These are phyloP conservation scores for Enteromius radiatus DNA, from an alignment of 2,797 vertebrate species.

Conservation along the genomic window DNA sequence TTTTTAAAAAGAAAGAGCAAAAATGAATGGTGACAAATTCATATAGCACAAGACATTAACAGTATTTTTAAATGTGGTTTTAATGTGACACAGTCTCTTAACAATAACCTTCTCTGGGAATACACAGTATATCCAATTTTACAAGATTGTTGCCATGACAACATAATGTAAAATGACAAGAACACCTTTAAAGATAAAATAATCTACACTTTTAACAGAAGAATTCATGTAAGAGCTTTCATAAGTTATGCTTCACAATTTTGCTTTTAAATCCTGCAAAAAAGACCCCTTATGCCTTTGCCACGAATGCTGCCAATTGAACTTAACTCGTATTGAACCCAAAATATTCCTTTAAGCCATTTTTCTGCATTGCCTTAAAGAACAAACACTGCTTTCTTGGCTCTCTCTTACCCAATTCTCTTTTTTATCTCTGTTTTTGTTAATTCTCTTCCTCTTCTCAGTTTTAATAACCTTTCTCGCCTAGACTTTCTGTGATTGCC, in stretches of 20 bases:
- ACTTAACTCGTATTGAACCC: background rate
- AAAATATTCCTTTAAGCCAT: background rate
- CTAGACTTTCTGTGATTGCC: conserved; percentile 39
- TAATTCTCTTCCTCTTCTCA: conserved; percentile 28
- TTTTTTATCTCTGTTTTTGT: conserved; percentile 24
- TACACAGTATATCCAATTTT: background rate
- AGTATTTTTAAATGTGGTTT: background rate
- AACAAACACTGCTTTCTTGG: background rate
- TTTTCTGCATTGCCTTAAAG: background rate
- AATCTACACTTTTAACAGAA: background rate
- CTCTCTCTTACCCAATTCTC: background rate
- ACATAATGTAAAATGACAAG: background rate
- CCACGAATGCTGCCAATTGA: background rate
- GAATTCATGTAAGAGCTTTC: background rate
- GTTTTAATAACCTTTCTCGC: conserved; percentile 36
- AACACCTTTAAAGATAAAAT: conserved; percentile 3
- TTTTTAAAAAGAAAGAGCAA: background rate
- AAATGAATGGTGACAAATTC: background rate
- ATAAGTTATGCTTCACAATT: background rate
- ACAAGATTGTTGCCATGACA: background rate
- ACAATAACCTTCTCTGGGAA: background rate
- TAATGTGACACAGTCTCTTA: background rate
- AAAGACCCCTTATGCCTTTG: background rate
- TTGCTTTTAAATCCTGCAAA: conserved; percentile 17
- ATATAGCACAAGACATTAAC: background rate